These are phyloP conservation scores for Tyto alba DNA, from an alignment of 2,113 vertebrate genomes.

Conservation along the genomic window DNA sequence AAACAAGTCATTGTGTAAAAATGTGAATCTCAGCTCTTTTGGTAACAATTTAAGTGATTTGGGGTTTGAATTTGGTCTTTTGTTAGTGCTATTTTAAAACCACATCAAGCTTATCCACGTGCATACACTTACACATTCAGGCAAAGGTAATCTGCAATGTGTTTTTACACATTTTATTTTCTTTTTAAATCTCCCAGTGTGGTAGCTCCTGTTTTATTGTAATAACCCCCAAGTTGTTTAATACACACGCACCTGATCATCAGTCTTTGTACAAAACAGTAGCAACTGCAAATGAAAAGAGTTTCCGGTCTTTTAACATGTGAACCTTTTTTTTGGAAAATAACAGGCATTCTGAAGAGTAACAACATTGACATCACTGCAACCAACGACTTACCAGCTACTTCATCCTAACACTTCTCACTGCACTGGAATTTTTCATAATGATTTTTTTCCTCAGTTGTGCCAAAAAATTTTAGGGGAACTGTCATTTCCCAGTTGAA, in stretches of 20 bases:
- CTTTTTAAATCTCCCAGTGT: neutral
- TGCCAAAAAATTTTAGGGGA: neutral
- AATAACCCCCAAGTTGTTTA: neutral
- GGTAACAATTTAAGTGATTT: neutral
- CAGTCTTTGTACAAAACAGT: neutral
- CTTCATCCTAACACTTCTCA: neutral
- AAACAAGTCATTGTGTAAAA: neutral
- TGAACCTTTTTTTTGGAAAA: neutral
- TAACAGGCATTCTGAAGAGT: neutral
- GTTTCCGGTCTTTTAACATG: neutral
- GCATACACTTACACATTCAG: neutral
- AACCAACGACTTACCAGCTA: neutral
- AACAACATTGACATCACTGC: neutral
- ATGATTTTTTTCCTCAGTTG: neutral
- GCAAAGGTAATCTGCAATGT: neutral
- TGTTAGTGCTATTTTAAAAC: neutral
- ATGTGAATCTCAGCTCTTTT: neutral
- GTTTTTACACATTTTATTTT: neutral
- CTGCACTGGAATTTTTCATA: neutral
- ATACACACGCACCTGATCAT: neutral
- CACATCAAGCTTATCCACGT: neutral
- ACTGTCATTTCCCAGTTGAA: neutral
- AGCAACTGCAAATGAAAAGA: neutral
- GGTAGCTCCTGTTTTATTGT: neutral
- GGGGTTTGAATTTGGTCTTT: neutral